Evolutionary conservation across 2,113 vertebrate genomes (phyloP).

Genomic region (Tautogolabrus adspersus): DNA sequence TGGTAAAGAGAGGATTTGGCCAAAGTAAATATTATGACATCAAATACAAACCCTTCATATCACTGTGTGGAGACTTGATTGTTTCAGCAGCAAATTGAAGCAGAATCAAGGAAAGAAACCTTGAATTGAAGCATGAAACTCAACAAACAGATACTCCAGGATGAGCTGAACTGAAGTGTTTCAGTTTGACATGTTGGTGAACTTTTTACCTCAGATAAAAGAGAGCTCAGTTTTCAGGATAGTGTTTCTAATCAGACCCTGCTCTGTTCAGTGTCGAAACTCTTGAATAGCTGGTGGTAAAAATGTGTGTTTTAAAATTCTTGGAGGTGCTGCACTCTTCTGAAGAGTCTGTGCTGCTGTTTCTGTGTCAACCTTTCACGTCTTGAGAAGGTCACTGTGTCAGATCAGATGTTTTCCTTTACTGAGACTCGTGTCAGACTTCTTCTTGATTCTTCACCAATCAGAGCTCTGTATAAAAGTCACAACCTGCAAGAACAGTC

Average conservation of each 20-base stretch:
- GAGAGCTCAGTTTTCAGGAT: not conserved
- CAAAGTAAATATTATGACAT: constrained; percentile 33
- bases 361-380: no score
- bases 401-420: not conserved
- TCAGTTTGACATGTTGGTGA: constrained; percentile 33
- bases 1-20: constrained; percentile 28
- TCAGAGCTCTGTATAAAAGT: no score
- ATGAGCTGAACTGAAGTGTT: not conserved
- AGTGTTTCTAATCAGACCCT: not conserved
- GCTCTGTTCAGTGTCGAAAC: constrained; percentile 29
- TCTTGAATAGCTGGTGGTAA: not conserved
- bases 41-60: not conserved
- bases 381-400: not conserved
- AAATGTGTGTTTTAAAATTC: not conserved
- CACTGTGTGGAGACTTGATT: constrained; percentile 4
- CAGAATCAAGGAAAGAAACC: not conserved
- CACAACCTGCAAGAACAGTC: no score
- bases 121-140: not conserved
- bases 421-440: no score
- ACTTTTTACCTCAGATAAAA: constrained; percentile 32
- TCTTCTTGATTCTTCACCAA: no score
- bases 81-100: constrained; percentile 7
- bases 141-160: not conserved
- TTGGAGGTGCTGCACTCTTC: not conserved
- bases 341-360: not conserved